Percentiles rank a stretch among this genome's conserved stretches.
Conservation (phyloP, 92 coral and sea anemone genomes). For the Zoanthus sociatus region DNA sequence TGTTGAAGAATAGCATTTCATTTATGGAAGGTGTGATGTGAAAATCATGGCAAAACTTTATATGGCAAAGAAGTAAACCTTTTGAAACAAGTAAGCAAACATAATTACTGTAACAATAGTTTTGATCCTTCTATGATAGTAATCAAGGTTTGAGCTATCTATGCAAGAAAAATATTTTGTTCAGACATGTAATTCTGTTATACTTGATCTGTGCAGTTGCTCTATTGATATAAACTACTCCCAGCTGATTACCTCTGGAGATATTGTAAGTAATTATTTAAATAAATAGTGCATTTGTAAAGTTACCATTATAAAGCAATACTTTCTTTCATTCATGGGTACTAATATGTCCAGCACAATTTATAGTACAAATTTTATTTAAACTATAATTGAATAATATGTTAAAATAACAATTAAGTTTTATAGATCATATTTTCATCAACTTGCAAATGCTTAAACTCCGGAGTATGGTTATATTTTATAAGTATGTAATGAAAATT, state of each 20-base stretch:
- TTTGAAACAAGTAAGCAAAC: too few species aligned
- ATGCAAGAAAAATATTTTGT: not conserved
- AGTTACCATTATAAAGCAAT: not conserved
- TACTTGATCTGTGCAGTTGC: not conserved
- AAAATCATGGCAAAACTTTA: too few species aligned
- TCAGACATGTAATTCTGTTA: not conserved
- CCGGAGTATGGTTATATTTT: not conserved
- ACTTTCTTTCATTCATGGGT: not conserved
- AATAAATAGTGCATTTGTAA: not conserved
- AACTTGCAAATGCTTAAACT: not conserved
- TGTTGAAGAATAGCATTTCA: too few species aligned
- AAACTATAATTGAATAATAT: not conserved
- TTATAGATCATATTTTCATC: not conserved
- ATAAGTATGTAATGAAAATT: not conserved
- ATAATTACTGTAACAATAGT: too few species aligned
- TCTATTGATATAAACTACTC: not conserved
- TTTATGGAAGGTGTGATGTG: too few species aligned
- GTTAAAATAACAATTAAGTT: not conserved
- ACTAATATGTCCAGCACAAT: not conserved
- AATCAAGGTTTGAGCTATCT: not conserved
- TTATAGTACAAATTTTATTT: constrained; percentile 1
- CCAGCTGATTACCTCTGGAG: not conserved
- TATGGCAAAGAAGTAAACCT: too few species aligned
- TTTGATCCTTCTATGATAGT: not conserved
- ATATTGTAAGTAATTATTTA: not conserved